These are phyloP conservation scores for Leptinotarsa haldemani DNA, from an alignment of 2,888 invertebrate genomes.

Conservation along the genomic window DNA sequence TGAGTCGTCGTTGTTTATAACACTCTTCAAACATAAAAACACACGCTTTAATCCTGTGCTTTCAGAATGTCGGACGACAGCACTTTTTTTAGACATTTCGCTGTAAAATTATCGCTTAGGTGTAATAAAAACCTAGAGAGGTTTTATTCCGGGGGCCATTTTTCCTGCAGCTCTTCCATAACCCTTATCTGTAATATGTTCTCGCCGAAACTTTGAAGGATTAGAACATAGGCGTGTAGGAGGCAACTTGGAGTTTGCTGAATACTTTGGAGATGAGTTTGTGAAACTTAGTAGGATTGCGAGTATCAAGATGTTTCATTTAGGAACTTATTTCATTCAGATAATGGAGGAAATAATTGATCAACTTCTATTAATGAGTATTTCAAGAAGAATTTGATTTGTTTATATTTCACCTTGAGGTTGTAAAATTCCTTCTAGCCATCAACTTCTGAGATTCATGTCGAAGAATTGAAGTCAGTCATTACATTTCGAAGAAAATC, in stretches of 20 bases:
- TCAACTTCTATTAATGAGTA: too few relatives aligned
- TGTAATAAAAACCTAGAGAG: conserved; percentile 10
- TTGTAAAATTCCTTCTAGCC: too few relatives aligned
- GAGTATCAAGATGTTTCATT: neutral
- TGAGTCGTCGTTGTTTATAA: conserved; percentile 16
- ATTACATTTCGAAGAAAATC: too few relatives aligned
- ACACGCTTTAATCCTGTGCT: conserved; percentile 8
- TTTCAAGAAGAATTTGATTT: too few relatives aligned
- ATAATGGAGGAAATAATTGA: too few relatives aligned
- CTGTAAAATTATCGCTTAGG: conserved; percentile 18
- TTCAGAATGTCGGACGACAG: conserved; percentile 11
- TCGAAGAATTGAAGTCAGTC: too few relatives aligned
- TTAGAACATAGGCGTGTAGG: neutral
- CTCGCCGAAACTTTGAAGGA: conserved; percentile 10
- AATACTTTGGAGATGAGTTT: neutral
- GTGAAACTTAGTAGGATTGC: neutral
- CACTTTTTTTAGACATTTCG: conserved; percentile 4
- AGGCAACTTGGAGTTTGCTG: conserved; percentile 1
- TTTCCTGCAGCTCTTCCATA: conserved; percentile 6
- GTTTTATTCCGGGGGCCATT: conserved; percentile 11
- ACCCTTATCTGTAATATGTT: conserved; percentile 16
- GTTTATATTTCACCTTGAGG: too few relatives aligned
- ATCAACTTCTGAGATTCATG: too few relatives aligned
- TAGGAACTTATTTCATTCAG: too few relatives aligned
- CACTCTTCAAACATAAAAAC: conserved; percentile 19